phyloP scores from a whole-genome alignment of 2,888 invertebrate species.

The Herminia tarsipennalis region DNA sequence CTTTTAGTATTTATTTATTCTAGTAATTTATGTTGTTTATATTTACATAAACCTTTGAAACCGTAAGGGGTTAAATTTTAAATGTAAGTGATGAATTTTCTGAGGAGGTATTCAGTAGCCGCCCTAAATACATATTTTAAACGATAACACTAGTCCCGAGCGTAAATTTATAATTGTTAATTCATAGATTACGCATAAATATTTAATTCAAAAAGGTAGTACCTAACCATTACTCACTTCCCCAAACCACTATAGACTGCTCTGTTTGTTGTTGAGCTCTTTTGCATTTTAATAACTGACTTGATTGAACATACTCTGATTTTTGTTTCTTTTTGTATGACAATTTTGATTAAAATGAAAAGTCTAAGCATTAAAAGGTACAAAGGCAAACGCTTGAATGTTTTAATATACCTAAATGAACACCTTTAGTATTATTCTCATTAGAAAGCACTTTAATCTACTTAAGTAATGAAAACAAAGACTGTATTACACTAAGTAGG shows the following conservation, averaged over 20 bases:
- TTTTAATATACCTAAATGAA: too few species aligned
- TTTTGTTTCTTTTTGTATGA: too few species aligned
- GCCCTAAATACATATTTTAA: slow-evolving; percentile 60
- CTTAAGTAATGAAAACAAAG: slow-evolving; percentile 19
- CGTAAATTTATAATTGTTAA: slow-evolving; percentile 53
- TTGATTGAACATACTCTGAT: too few species aligned
- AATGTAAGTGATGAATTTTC: not conserved
- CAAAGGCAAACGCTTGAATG: too few species aligned
- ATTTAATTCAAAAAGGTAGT: slow-evolving; percentile 34
- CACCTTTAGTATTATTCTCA: slow-evolving; percentile 1
- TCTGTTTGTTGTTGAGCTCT: too few species aligned
- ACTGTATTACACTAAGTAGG: slow-evolving; percentile 23
- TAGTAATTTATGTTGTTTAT: not conserved
- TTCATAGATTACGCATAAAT: slow-evolving; percentile 32
- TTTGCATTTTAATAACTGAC: too few species aligned
- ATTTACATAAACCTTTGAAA: not conserved
- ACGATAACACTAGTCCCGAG: slow-evolving; percentile 48
- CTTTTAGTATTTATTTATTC: not conserved
- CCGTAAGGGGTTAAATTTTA: not conserved
- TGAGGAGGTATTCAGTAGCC: slow-evolving; percentile 54
- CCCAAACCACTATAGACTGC: too few species aligned
- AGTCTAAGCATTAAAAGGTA: too few species aligned
- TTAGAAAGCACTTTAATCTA: slow-evolving; percentile 9
- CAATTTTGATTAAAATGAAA: too few species aligned
- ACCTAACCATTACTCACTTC: too few species aligned